A percentile compares a stretch with the other conserved stretches of the same genome.
Conservation (phyloP, 2,888 invertebrate genomes). For the Diaphora mendica region DNA sequence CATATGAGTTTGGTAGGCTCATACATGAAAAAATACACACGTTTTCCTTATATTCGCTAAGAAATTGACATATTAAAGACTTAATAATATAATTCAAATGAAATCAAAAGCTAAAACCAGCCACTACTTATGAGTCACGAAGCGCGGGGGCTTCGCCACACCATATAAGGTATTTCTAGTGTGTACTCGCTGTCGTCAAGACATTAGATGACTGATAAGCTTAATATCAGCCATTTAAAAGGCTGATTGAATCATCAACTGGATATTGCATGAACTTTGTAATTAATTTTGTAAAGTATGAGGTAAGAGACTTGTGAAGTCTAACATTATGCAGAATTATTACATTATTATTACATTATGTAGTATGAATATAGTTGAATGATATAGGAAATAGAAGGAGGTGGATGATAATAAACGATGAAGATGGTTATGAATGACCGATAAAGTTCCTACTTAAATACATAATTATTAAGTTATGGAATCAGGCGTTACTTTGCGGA, state of each 20-base stretch:
- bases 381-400: not conserved
- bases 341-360: too few species aligned
- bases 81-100: slow-evolving; percentile 18
- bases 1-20: too few species aligned
- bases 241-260: slow-evolving; percentile 36
- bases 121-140: slow-evolving; percentile 36
- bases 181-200: slow-evolving; percentile 21
- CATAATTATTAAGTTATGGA: too few species aligned
- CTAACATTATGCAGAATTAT: not conserved
- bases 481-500: too few species aligned
- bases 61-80: not conserved
- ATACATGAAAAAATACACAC: not conserved
- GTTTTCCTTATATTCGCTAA: not conserved
- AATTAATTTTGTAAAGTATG: slow-evolving; percentile 1
- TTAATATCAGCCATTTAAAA: slow-evolving; percentile 11
- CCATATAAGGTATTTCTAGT: slow-evolving; percentile 36
- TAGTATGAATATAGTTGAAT: not conserved
- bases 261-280: not conserved
- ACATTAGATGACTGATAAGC: slow-evolving; percentile 38
- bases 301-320: not conserved
- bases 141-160: slow-evolving; percentile 30
- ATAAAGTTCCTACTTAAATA: too few species aligned
- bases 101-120: slow-evolving; percentile 37
- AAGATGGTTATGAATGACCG: not conserved
- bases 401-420: not conserved